Base-by-base conservation (phyloP, 2,888 invertebrate genomes). In the Hypolimnas misippus region DNA sequence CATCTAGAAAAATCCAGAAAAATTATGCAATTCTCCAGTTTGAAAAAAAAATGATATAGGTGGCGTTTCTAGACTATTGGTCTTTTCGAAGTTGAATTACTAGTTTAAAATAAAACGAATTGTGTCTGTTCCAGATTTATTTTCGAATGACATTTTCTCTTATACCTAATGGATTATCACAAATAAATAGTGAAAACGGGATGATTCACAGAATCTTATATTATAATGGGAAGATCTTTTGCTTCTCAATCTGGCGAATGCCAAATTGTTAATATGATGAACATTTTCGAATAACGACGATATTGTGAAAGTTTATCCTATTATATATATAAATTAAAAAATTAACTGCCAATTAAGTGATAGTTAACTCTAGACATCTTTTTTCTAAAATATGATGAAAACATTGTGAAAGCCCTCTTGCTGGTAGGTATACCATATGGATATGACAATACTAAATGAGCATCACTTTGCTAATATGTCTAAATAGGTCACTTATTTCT, bases 141-240 rank as follows among this genome's bases (percentile, higher is more conserved):
- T 84, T 77, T 61, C 58, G 68, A 76, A 81, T 72, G 77, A 83
- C 87, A 87, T 56, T 81, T 87, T 78, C 71, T 68, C 83, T 87
- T 86, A 87, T 62, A 74, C 76, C 76, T 84, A 86, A 73, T 77
- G 67, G 78, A 83, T 84, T 89, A 90, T 90, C 91, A 91, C 90
- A 89, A 89, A 86, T 84, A 84, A 86, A 89, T 83, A 87, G 86
- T 85, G 84, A 89, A 86, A 89, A 88, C 85, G 73, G 49, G 75
- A 85, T 79, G 90, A 91, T 90, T 90, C 91, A 91, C 85, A 89
- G 89, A 90, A 91, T 91, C 89, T 82, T 82, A 83, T 69, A 77
- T 77, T 73, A 77, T 80, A 83, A 84, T 76, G 78, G 74, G 73
- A 81, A 78, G 73, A 82, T 82, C 76, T 79, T 75, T 63, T 72